Conservation (phyloP, 2,113 vertebrate species). For the Pogonocichla stellata region DNA sequence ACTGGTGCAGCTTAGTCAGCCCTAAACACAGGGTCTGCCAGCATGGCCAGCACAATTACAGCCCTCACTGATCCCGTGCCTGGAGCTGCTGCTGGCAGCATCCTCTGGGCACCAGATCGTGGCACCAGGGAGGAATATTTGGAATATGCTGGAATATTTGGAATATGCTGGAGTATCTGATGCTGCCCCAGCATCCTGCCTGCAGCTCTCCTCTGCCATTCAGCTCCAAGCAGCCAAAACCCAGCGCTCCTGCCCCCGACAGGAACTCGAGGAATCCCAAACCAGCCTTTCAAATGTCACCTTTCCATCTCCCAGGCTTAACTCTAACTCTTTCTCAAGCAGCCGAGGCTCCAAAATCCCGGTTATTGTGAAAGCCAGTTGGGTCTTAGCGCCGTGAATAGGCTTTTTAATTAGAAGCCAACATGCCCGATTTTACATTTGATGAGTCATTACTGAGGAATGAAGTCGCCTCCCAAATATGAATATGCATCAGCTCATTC, state of each 20-base stretch:
- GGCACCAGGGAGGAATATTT: too few species aligned
- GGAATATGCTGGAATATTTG: too few species aligned
- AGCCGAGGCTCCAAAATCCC: background rate
- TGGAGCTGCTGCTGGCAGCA: conserved; percentile 3
- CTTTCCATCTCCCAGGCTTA: background rate
- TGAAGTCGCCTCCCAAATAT: conserved; percentile 65
- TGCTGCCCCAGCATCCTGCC: background rate
- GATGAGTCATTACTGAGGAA: conserved; percentile 68
- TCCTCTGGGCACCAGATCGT: background rate
- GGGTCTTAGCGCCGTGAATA: background rate
- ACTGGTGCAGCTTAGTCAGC: conserved; percentile 21
- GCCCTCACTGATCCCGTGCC: background rate
- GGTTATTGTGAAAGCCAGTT: conserved; percentile 16
- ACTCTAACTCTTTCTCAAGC: background rate
- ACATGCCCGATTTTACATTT: conserved; percentile 61
- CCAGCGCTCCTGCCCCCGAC: background rate
- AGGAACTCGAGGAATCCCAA: background rate
- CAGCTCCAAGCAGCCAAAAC: background rate
- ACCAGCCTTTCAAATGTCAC: background rate
- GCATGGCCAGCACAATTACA: background rate
- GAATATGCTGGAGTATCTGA: background rate
- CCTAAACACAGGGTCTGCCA: conserved; percentile 19
- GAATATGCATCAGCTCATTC: conserved; percentile 64
- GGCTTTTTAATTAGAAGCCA: conserved; percentile 55
- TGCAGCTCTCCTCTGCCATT: accelerated